A percentile compares a stretch with the other conserved stretches of the same genome.
These are phyloP conservation scores for Megatriorchis doriae DNA, from an alignment of 2,113 vertebrate species.

Conservation along the genomic window DNA sequence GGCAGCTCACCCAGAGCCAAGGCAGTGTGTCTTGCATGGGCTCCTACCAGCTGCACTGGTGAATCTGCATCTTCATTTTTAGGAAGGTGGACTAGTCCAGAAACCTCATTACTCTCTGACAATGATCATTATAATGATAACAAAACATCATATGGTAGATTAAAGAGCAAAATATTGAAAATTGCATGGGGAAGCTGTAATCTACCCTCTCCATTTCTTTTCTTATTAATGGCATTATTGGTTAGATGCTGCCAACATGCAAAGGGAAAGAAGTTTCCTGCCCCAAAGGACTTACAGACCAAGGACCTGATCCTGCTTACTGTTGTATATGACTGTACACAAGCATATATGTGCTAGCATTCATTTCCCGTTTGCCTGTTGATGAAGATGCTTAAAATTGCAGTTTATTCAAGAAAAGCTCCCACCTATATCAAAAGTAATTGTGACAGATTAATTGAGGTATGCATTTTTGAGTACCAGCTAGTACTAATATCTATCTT, in stretches of 20 bases:
- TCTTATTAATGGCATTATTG: background rate
- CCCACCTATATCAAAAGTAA: background rate
- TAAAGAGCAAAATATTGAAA: background rate
- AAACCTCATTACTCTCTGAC: background rate
- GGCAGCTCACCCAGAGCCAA: background rate
- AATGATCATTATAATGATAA: background rate
- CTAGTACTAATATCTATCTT: background rate
- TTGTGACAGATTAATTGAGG: background rate
- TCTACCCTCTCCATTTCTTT: background rate
- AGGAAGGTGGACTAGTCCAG: background rate
- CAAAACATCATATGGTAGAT: background rate
- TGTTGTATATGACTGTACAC: background rate
- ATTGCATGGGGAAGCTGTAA: background rate
- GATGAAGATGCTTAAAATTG: background rate
- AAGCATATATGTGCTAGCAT: background rate
- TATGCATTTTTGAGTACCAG: background rate
- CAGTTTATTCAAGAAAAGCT: background rate
- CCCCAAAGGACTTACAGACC: background rate
- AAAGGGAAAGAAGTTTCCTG: background rate
- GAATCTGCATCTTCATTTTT: background rate
- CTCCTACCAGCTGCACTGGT: background rate
- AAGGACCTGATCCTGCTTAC: background rate
- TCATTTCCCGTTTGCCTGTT: background rate
- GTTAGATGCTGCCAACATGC: background rate
- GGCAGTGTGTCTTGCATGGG: background rate